Conservation (phyloP, 2,888 invertebrate species). For the Bursaphelenchus okinawaensis region DNA sequence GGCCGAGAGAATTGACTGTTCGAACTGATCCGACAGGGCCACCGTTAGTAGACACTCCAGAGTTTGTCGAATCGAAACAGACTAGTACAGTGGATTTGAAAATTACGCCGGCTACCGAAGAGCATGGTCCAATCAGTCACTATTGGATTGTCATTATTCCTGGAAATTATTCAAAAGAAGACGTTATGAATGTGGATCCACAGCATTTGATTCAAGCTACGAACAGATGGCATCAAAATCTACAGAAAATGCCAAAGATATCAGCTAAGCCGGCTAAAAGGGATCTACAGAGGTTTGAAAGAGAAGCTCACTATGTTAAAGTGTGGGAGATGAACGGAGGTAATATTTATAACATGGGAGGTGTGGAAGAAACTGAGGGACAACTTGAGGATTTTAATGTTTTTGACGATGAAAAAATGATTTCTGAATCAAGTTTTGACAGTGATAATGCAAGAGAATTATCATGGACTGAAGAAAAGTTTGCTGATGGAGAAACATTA, state of each 20-base stretch:
- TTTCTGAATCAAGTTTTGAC: no score
- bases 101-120: conserved; percentile 73
- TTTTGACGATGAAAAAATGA: no score
- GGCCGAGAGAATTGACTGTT: conserved; percentile 47
- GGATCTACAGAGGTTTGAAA: background rate
- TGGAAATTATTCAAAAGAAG: conserved; percentile 63
- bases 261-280: conserved; percentile 7
- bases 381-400: no score
- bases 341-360: no score
- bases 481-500: background rate
- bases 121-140: conserved; percentile 93
- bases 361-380: no score
- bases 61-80: conserved; percentile 33
- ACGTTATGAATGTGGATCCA: conserved; percentile 29
- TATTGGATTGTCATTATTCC: conserved; percentile 94
- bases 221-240: background rate
- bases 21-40: conserved; percentile 51
- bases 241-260: conserved; percentile 6
- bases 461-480: background rate
- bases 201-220: conserved; percentile 19
- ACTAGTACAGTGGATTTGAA: conserved; percentile 31
- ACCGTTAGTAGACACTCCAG: conserved; percentile 48
- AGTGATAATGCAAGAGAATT: no score
- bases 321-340: no score
- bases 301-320: no score